These are phyloP conservation scores for Tychaedon coryphoeus DNA, from an alignment of 2,113 vertebrate genomes.

Conservation along the genomic window DNA sequence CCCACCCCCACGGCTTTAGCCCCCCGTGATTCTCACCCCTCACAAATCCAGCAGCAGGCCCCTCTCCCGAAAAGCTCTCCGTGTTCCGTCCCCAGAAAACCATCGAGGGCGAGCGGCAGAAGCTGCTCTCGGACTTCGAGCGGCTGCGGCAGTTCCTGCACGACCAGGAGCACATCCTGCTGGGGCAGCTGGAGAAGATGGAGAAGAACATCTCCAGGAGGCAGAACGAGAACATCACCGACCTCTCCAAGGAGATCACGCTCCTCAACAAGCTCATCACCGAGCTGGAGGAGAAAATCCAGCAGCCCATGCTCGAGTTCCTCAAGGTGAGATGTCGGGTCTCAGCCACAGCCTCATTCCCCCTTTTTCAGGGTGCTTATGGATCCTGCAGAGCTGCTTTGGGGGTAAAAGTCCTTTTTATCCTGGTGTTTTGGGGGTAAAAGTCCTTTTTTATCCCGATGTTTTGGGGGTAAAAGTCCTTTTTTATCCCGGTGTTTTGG, in stretches of 20 bases:
- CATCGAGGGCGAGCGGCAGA: slow-evolving; percentile 55
- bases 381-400: accelerated
- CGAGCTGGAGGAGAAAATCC: slow-evolving; percentile 72
- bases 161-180: slow-evolving; percentile 69
- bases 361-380: accelerated
- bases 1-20: background rate
- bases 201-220: slow-evolving; percentile 62
- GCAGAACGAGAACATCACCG: slow-evolving; percentile 73
- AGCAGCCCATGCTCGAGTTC: slow-evolving; percentile 67
- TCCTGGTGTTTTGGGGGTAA: no score
- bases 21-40: background rate
- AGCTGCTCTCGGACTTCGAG: slow-evolving; percentile 69
- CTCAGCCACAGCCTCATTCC: accelerated
- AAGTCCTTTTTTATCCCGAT: no score
- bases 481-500: background rate
- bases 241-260: slow-evolving; percentile 64
- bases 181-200: slow-evolving; percentile 72
- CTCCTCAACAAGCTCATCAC: slow-evolving; percentile 71
- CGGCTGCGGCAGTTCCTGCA: slow-evolving; percentile 69
- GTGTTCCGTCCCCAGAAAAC: background rate
- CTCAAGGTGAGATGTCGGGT: slow-evolving; percentile 56
- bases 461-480: no score
- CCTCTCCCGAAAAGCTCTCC: background rate
- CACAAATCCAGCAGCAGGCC: background rate
- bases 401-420: background rate